Evolutionary conservation across 1,140 invertebrate species (phyloP), one percentile per base, ranked within the genome.

Genomic region (Conus betulinus): DNA sequence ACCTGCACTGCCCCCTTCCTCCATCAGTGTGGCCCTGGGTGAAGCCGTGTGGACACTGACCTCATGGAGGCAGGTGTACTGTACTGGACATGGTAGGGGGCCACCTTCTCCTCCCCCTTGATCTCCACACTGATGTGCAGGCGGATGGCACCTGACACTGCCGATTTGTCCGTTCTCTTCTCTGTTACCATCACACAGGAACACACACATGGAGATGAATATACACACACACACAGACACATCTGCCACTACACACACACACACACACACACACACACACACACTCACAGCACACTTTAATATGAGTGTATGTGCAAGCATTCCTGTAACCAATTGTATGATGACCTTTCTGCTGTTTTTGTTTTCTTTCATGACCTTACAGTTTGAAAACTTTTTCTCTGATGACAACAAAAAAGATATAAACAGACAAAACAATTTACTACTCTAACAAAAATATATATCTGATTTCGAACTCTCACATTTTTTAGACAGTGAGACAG

Each of bases 71-170:
- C 99, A 99, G 67, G 67, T 53, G 99, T 99, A 99, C 95, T 53
- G 99, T 99, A 99, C 95, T 99, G 99, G 57, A 99, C 98, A 95
- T 99, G 99, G 95, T 99, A 99, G 11, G 99, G 99, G 5, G 99
- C 99, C 27, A 99, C 96, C 96, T 99, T 99, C 96, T 99, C 99
- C 95, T 99, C 99, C 87, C 99, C 99, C 93, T 99, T 99, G 92
- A 99, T 99, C 96, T 99, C 99, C 0, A 99, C 99, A 93, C 98
- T 99, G 94, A 99, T 99, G 95, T 99, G 99, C 53, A 99, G 96
- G 74, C 99, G 97, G 92, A 99, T 99, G 84, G 99, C 99, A 85
- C 99, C 99, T 0, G 99, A 99, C 13, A 99, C 99, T 15, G 99
- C 99, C 17, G 99, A 99, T 95, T 99, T 99, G 96, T 99, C 99